Evolutionary conservation across 2,113 vertebrate genomes (phyloP), one percentile per base, ranked within the genome.

Genomic region (Rattus rattus): DNA sequence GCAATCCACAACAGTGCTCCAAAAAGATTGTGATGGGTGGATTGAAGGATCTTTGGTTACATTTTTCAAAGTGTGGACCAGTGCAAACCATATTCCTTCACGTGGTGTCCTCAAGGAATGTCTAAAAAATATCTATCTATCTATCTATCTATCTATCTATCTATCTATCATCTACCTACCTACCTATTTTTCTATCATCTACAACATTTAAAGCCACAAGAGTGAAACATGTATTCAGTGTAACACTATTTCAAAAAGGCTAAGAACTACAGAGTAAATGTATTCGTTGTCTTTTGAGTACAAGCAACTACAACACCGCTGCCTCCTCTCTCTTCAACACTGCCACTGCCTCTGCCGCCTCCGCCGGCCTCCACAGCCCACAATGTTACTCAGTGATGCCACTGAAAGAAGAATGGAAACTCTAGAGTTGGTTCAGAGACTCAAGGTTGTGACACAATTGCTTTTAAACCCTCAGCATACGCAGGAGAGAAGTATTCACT

Each of bases 161-260:
- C 61, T 63, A 65, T 65, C 63, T 65, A 65, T 30, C 63, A 63
- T 24, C 61, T 63, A 63, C 2, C 7, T 63, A 63, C 5, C 52
- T 54, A 54, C 52, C 52, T 54, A 54, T 54, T 54, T 54, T 54
- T 54, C 52, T 54, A 54, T 54, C 11, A 54, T 11, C 26, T 65
- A 65, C 24, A 65, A 28, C 28, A 65, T 28, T 28, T 65, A 65
- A 11, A 65, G 63, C 63, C 26, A 3, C 63, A 65, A 65, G 26
- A 65, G 2, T 7, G 10, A 65, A 30, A 84, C 85, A 91, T 43
- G 26, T 16, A 54, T 20, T 54, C 24, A 83, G 11, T 81, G 72
- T 83, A 72, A 91, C 81, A 67, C 65, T 92, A 69, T 85, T 95
- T 63, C 43, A 96, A 54, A 54, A 73, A n/a, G 90, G 63, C 13